phyloP scores from a whole-genome alignment of 2,888 invertebrate species.

The Pocota personata region DNA sequence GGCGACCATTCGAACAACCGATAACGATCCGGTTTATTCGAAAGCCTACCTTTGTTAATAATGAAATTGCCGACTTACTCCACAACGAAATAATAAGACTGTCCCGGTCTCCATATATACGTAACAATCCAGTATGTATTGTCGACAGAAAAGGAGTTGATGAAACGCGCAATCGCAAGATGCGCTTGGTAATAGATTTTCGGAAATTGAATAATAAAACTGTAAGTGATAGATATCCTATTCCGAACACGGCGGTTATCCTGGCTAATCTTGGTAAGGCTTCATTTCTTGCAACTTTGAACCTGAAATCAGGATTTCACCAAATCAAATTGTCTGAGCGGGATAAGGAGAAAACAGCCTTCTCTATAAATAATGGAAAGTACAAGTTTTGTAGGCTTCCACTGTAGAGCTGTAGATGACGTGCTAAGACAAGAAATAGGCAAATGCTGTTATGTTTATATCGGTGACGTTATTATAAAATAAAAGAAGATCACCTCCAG shows the following conservation, averaged over 20 bases:
- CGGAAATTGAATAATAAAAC: constrained; percentile 48
- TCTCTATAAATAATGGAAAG: constrained; percentile 32
- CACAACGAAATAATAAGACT: neutral
- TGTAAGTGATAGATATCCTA: constrained; percentile 69
- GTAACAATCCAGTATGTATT: constrained; percentile 50
- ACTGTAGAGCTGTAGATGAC: constrained; percentile 4
- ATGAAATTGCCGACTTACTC: constrained; percentile 32
- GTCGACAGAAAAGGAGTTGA: constrained; percentile 47
- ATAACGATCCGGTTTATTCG: constrained; percentile 32
- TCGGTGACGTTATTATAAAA: constrained; percentile 30
- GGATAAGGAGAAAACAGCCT: too few species aligned
- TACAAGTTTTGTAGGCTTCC: constrained; percentile 25
- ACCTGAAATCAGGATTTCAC: constrained; percentile 68
- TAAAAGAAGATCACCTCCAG: constrained; percentile 3
- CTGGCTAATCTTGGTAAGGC: constrained; percentile 55
- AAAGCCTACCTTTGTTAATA: constrained; percentile 55
- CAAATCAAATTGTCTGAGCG: constrained; percentile 54
- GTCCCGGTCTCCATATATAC: constrained; percentile 48
- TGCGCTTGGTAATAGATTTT: constrained; percentile 38
- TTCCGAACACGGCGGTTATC: constrained; percentile 51
- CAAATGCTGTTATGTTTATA: too few species aligned
- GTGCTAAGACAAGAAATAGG: neutral
- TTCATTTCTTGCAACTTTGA: constrained; percentile 55
- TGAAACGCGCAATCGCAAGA: constrained; percentile 17
- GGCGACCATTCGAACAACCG: constrained; percentile 25